Evolutionary conservation across 2,113 vertebrate species (phyloP).

Genomic region (Coturnix japonica): DNA sequence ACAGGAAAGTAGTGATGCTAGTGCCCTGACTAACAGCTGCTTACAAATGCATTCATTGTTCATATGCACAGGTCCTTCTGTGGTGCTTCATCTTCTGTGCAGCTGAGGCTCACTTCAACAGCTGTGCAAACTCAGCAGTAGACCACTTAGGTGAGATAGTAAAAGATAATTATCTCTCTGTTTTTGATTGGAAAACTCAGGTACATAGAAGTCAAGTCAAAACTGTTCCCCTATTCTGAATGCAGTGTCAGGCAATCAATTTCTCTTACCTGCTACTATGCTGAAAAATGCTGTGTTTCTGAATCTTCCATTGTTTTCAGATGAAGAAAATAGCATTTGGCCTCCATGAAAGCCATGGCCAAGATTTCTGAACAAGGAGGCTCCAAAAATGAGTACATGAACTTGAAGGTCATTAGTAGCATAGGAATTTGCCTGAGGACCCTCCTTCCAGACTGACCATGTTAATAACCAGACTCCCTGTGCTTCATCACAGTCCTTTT

Average conservation of each 20-base stretch:
- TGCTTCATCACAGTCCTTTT: neutral
- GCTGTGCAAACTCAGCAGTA: neutral
- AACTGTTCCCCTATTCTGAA: neutral
- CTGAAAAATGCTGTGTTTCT: neutral
- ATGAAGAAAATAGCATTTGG: neutral
- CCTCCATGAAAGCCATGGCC: neutral
- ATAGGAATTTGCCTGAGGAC: neutral
- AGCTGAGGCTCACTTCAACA: neutral
- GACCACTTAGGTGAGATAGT: neutral
- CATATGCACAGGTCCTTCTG: neutral
- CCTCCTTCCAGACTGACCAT: neutral
- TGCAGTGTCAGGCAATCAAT: neutral
- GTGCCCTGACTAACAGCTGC: neutral
- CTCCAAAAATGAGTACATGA: neutral
- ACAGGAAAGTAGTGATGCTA: neutral
- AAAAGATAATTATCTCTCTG: neutral
- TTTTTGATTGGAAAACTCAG: slow-evolving; percentile 2
- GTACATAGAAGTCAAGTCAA: neutral
- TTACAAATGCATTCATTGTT: neutral
- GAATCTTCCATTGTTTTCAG: neutral
- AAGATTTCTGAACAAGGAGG: neutral
- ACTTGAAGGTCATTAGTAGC: neutral
- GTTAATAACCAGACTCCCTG: neutral
- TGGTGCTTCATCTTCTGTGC: neutral
- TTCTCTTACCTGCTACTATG: neutral